Base-by-base conservation (phyloP, 2,113 vertebrate species). In the Chinchilla lanigera region DNA sequence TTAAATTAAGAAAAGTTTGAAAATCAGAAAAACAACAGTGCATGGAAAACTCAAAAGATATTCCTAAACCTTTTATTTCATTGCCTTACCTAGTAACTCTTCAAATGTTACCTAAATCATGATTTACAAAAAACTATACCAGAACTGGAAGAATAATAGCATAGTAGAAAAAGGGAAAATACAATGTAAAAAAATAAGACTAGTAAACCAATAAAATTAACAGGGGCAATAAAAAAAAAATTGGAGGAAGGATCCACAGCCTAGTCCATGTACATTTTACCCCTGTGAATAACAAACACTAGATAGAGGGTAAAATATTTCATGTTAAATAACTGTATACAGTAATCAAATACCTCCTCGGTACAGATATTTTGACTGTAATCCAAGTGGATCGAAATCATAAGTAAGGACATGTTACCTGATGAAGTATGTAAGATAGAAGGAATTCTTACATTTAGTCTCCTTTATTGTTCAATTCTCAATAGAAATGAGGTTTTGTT, bases 51-150 rank as follows among this genome's bases (percentile, higher is more conserved):
- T 73, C 56, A 47, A 86, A 47, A 89, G 33, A 83, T 71, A 50
- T 77, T 71, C 54, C 92, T 41, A 84, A 90, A n/a, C 16, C 63
- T 92, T 96, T 85, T 52, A 78, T 78, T 89, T 89, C 20, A 93
- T 92, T 75, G 71, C 41, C 67, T 60, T 93, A 65, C 38, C 52
- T 87, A 28, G 8, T 75, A 73, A 93, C 60, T 75, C 44, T 30
- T 90, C 52, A 84, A 63, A 38, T 54, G 16, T 93, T 93, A 38
- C 60, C 73, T 93, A 86, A 86, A 78, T 78, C 88, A 86, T 47
- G 93, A 52, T 47, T 65, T 82, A 69, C n/a, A 93, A 93, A 26
- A 86, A 90, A 71, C 61, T n/a, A 20, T 65, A 65, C 65, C 73
- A 90, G 60, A 93, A 50, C n/a, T 84, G 11, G 63, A 87, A 87